A percentile compares a stretch with the other conserved stretches of the same genome.
Evolutionary conservation across 1,140 invertebrate species (phyloP).

Genomic region (Pachyrhynchus sulphureomaculatus): DNA sequence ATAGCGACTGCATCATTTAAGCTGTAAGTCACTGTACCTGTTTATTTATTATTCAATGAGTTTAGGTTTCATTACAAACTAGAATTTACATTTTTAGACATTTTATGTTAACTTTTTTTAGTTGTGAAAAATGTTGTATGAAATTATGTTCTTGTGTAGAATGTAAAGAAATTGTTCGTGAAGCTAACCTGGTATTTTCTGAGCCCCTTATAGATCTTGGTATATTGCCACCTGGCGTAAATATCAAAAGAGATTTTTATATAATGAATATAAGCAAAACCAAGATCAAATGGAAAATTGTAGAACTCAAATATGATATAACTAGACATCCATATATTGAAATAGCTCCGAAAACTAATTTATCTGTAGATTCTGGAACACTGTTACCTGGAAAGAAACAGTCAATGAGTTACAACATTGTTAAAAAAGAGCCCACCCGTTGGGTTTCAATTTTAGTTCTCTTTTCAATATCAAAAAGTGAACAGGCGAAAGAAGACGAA

Average conservation of each 20-base stretch:
- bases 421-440: slow-evolving; percentile 9
- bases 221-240: slow-evolving; percentile 21
- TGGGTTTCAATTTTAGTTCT: slow-evolving; percentile 32
- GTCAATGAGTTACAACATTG: slow-evolving; percentile 14
- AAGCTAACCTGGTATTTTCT: slow-evolving; percentile 9
- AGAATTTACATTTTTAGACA: too few relatives aligned
- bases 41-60: too few relatives aligned
- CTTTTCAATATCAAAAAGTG: not conserved
- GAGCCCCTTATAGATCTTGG: slow-evolving; percentile 19
- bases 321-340: slow-evolving; percentile 12
- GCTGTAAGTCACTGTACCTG: too few relatives aligned
- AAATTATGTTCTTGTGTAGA: not conserved
- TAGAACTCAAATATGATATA: slow-evolving; percentile 28
- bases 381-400: not conserved
- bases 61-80: too few relatives aligned
- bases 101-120: too few relatives aligned
- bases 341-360: slow-evolving; percentile 3
- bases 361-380: slow-evolving; percentile 8
- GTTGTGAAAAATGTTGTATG: not conserved
- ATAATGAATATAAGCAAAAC: slow-evolving; percentile 11
- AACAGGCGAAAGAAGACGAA: too few relatives aligned
- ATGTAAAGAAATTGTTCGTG: not conserved
- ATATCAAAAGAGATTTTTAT: slow-evolving; percentile 20
- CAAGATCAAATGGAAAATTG: slow-evolving; percentile 16
- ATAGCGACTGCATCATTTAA: too few relatives aligned